Percentiles rank a stretch among this genome's conserved stretches.
phyloP scores from a whole-genome alignment of 2,888 invertebrate species.

The Eumacrocentrus americanus region DNA sequence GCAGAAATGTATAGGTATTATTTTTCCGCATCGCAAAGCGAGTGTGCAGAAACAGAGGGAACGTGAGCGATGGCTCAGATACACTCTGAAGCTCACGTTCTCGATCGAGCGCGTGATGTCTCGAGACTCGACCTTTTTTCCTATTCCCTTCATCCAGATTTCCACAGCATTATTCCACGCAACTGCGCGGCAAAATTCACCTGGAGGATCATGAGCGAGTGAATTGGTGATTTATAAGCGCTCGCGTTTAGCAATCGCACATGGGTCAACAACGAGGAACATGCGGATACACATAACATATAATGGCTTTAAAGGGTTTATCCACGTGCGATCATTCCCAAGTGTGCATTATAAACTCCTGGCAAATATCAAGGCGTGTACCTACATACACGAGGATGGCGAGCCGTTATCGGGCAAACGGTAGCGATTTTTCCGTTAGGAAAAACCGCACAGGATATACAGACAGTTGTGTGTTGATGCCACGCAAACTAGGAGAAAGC shows the following conservation, averaged over 20 bases:
- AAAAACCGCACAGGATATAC: slow-evolving; percentile 34
- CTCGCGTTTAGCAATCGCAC: slow-evolving; percentile 1
- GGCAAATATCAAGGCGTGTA: slow-evolving; percentile 25
- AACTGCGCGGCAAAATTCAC: not conserved
- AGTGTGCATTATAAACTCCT: not conserved
- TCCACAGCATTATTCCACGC: not conserved
- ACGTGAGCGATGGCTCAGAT: slow-evolving; percentile 51
- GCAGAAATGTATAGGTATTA: too few relatives aligned
- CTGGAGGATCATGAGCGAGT: not conserved
- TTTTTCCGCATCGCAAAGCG: too few relatives aligned
- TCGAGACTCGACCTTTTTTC: not conserved
- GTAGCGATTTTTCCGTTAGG: slow-evolving; percentile 45
- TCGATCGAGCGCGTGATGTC: slow-evolving; percentile 40
- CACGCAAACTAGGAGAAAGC: slow-evolving; percentile 45
- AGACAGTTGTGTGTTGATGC: not conserved
- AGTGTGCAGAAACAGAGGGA: too few relatives aligned
- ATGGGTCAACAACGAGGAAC: slow-evolving; percentile 13
- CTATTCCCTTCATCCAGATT: slow-evolving; percentile 13
- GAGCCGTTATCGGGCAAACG: slow-evolving; percentile 44
- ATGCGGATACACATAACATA: not conserved
- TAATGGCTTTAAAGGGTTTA: slow-evolving; percentile 11
- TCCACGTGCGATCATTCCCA: slow-evolving; percentile 4
- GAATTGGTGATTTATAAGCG: slow-evolving; percentile 16
- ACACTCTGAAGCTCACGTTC: slow-evolving; percentile 34
- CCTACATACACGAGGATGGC: slow-evolving; percentile 32